Base-by-base conservation (phyloP, 37 sponge, comb jelly and placozoan species). In the Ianthella basta region DNA sequence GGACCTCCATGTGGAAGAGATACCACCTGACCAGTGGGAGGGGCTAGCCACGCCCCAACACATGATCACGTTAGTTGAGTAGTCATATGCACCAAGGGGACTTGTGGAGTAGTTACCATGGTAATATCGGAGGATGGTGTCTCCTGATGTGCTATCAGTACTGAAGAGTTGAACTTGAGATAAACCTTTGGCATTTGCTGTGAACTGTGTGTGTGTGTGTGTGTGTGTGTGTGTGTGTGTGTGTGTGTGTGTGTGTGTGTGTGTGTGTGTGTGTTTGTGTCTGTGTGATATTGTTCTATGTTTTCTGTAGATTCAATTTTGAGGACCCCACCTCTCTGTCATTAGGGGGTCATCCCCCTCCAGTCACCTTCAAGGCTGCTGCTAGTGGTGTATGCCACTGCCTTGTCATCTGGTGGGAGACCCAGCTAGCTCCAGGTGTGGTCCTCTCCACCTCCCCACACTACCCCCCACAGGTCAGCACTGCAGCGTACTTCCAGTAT, bases 391-490 rank as follows among this genome's bases (percentile, higher is more conserved):
- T 29, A 0, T 87, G 91, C 64, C 91, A 94, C 78, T 86, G 84
- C 5, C 24, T 94, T 19, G 86, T 91, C 37, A 34, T 94, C 55
- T 94, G 92, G 92, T 94, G 94, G 94, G 73, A 67, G 50, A 64
- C 88, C 0, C 56, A 59, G 25, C 63, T 94, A 34, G 86, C 80
- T 53, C 78, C 72, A 8, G 89, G 78, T 15, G 66, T 82, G 4
- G 55, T 33, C 2, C 86, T 91, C 34, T 64, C 73, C n/a, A 87
- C 86, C 60, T 87, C 87, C 21, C 92, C 92, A 20, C 83, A 85
- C 86, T 20, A 80, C 65, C 72, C 83, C 30, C 72, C 30, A 21
- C 89, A 84, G 82, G 86, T 85, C 35, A 30, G 8, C 50, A 44
- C 50, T 44, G 50, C 50, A 44, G 50, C 8, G 8, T 44, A 44